Percentiles rank a stretch among this genome's conserved stretches.
phyloP scores from a whole-genome alignment of 2,888 invertebrate genomes.

The Phalangium opilio region DNA sequence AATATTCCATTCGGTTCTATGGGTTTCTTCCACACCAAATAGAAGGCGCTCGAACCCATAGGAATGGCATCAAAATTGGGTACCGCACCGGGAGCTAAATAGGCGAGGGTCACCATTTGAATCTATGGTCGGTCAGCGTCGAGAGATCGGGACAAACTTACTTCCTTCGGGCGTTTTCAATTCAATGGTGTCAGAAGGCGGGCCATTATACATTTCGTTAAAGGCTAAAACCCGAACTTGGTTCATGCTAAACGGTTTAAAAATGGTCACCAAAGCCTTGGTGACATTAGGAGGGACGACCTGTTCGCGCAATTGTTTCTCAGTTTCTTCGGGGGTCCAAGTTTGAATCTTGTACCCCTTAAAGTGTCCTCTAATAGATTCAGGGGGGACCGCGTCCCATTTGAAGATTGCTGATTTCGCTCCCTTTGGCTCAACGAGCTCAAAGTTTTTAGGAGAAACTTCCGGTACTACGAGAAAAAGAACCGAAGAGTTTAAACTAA shows the following conservation, averaged over 20 bases:
- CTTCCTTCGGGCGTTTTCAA: conserved; percentile 79
- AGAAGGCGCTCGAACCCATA: conserved; percentile 73
- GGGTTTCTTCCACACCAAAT: conserved; percentile 83
- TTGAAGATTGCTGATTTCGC: conserved; percentile 67
- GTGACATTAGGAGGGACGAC: conserved; percentile 53
- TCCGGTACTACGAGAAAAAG: conserved; percentile 42
- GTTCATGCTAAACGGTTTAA: conserved; percentile 70
- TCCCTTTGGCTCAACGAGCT: conserved; percentile 54
- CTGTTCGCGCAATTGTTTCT: conserved; percentile 55
- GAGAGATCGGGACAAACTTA: too few relatives aligned
- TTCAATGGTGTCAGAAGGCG: conserved; percentile 63
- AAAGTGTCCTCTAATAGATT: conserved; percentile 76
- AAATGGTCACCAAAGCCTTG: conserved; percentile 58
- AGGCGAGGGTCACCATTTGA: too few relatives aligned
- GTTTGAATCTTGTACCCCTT: conserved; percentile 92
- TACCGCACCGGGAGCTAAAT: conserved; percentile 61
- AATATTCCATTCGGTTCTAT: conserved; percentile 78
- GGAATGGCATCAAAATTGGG: conserved; percentile 66
- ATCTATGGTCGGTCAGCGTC: too few relatives aligned
- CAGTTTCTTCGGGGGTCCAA: conserved; percentile 67
- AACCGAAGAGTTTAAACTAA: not conserved
- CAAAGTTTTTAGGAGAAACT: conserved; percentile 67
- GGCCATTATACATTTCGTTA: conserved; percentile 80
- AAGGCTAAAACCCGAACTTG: conserved; percentile 74
- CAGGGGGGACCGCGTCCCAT: conserved; percentile 67